Conservation (phyloP, 2,113 vertebrate species). For the Monarcha castaneiventris region DNA sequence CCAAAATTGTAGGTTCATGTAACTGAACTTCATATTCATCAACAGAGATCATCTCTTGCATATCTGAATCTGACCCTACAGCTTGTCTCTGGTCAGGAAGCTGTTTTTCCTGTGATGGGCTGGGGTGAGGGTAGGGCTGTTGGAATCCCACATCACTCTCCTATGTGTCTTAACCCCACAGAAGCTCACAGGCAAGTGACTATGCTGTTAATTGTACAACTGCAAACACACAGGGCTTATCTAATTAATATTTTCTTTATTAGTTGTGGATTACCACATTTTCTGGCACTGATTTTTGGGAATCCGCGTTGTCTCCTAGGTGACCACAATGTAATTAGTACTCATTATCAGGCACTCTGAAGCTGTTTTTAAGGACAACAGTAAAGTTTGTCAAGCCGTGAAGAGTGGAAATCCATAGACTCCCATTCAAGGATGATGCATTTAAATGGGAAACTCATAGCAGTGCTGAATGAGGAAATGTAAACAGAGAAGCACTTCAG, state of each 20-base stretch:
- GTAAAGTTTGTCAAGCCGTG: not conserved
- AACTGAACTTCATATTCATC: not conserved
- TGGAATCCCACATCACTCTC: not conserved
- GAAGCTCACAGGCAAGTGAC: not conserved
- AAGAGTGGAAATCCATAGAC: not conserved
- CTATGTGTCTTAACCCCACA: not conserved
- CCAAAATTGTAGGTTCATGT: not conserved
- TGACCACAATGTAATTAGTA: conserved; percentile 6
- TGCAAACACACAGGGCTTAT: not conserved
- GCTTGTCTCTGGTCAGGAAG: not conserved
- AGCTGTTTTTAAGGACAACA: conserved; percentile 36
- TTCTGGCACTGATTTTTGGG: conserved; percentile 20
- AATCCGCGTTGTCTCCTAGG: conserved; percentile 23
- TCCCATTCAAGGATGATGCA: not conserved
- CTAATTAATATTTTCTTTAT: not conserved
- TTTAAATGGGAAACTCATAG: not conserved
- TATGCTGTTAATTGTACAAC: not conserved
- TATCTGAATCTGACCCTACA: not conserved
- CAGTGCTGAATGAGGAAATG: not conserved
- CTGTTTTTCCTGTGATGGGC: not conserved
- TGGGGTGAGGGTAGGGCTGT: not conserved
- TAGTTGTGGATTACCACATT: not conserved
- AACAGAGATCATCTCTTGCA: not conserved
- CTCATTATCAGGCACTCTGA: conserved; percentile 26
- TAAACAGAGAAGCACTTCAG: not conserved